Percentiles rank a stretch among this genome's conserved stretches.
These are phyloP conservation scores for Drosophila pegasa DNA, from an alignment of 2,888 invertebrate genomes.

Conservation along the genomic window DNA sequence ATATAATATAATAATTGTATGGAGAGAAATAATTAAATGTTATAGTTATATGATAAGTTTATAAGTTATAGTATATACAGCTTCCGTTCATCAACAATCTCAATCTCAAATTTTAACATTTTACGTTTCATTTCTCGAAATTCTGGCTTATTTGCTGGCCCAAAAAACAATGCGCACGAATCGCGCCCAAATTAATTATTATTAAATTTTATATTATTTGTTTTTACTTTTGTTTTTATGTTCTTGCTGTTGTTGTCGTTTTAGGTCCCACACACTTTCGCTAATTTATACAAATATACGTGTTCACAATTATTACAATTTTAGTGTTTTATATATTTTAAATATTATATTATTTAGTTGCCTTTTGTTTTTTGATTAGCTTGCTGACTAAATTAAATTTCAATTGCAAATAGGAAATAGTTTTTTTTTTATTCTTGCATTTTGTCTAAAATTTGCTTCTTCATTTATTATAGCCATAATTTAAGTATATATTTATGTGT, in stretches of 20 bases:
- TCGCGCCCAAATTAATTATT: constrained; percentile 11
- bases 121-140: constrained; percentile 33
- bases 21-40: constrained; percentile 68
- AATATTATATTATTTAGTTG: constrained; percentile 57
- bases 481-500: constrained; percentile 34
- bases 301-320: constrained; percentile 54
- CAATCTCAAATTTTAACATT: constrained; percentile 43
- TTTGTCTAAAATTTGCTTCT: constrained; percentile 55
- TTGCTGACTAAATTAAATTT: constrained; percentile 71
- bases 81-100: constrained; percentile 70
- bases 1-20: constrained; percentile 50
- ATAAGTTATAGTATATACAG: constrained; percentile 73
- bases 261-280: constrained; percentile 77
- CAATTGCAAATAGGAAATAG: constrained; percentile 75
- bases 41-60: constrained; percentile 76
- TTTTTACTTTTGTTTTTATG: constrained; percentile 21
- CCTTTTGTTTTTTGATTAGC: constrained; percentile 63
- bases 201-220: constrained; percentile 2
- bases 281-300: constrained; percentile 70
- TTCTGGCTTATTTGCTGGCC: constrained; percentile 20
- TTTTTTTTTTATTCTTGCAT: constrained; percentile 29
- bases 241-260: constrained; percentile 38
- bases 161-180: constrained; percentile 50
- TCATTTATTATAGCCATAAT: constrained; percentile 39
- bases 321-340: constrained; percentile 38